These are phyloP conservation scores for Drosophila kuntzei DNA, from an alignment of 2,888 invertebrate genomes.

Conservation along the genomic window DNA sequence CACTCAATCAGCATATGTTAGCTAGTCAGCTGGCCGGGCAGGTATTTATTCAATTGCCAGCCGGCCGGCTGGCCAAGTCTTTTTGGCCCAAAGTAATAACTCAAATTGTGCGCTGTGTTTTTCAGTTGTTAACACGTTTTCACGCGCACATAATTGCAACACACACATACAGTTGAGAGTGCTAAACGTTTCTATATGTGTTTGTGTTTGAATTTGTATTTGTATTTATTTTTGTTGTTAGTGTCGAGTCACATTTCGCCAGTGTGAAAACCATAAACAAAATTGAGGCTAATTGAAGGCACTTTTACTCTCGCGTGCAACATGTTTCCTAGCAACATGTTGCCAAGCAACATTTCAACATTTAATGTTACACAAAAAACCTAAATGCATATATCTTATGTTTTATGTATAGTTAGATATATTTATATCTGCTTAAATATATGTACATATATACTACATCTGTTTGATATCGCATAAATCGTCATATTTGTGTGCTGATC, in stretches of 20 bases:
- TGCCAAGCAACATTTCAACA: constrained; percentile 21
- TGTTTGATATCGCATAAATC: constrained; percentile 8
- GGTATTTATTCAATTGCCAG: constrained; percentile 1
- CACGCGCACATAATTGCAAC: constrained; percentile 62
- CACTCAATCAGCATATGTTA: neutral
- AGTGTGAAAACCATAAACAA: constrained; percentile 48
- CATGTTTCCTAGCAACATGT: constrained; percentile 27
- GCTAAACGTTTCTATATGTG: constrained; percentile 30
- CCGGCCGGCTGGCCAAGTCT: constrained; percentile 18
- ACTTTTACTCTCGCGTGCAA: constrained; percentile 62
- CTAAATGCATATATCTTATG: neutral
- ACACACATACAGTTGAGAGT: constrained; percentile 17
- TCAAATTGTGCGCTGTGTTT: constrained; percentile 44
- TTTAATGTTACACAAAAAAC: constrained; percentile 5
- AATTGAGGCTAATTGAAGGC: constrained; percentile 66
- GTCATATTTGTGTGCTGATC: constrained; percentile 15
- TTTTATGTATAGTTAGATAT: neutral
- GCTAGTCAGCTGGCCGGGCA: constrained; percentile 6
- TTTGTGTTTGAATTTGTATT: constrained; percentile 30
- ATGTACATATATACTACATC: neutral
- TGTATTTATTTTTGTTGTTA: constrained; percentile 44
- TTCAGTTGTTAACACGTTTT: constrained; percentile 62
- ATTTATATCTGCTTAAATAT: neutral
- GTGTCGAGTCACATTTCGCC: constrained; percentile 40
- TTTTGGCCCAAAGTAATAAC: constrained; percentile 38